Evolutionary conservation across 2,797 vertebrate species (phyloP), one percentile per base, ranked within the genome.

Genomic region (Xiphorhynchus erythropygius): DNA sequence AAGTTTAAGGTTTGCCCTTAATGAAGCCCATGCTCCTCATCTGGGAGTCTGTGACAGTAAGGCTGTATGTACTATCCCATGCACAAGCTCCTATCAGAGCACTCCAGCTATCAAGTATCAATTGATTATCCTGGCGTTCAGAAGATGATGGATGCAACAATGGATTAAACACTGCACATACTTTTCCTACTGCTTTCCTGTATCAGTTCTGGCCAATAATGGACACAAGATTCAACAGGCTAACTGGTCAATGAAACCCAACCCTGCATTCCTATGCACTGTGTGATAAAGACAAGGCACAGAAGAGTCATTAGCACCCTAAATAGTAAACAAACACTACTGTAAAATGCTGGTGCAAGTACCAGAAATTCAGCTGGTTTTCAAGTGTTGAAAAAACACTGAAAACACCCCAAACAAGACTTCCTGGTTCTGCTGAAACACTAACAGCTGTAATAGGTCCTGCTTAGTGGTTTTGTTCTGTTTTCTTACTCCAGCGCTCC

Each of bases 251-350:
- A 7, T 41, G 39, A 91, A 95, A 87, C 47, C 50, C 69, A 92
- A 68, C 35, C 13, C 53, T 78, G 27, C 46, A 41, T 76, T 96
- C 70, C 69, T 91, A 77, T 56, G 89, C 53, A 65, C 57, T 42
- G 39, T 21, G 23, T 84, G 83, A 73, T 1, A 86, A 76, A 75
- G 83, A 69, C 3, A 12, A 71, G 68, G 82, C 85, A 92, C 59
- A 79, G 50, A 73, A 73, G 39, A 91, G 68, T 87, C 67, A 78
- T 67, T 57, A 95, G 96, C 93, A 95, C 91, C 85, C 80, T 74
- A 60, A 90, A 42, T n/a, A 89, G 88, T 94, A 91, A 91, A 90
- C 53, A 77, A 94, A 89, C 56, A 89, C 67, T 95, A 82, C 59
- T 84, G 75, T 47, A 92, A 92, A 95, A 96, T 35, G 71, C 57